Evolutionary conservation across 2,113 vertebrate genomes (phyloP).

Genomic region (Bujurquina vittata): DNA sequence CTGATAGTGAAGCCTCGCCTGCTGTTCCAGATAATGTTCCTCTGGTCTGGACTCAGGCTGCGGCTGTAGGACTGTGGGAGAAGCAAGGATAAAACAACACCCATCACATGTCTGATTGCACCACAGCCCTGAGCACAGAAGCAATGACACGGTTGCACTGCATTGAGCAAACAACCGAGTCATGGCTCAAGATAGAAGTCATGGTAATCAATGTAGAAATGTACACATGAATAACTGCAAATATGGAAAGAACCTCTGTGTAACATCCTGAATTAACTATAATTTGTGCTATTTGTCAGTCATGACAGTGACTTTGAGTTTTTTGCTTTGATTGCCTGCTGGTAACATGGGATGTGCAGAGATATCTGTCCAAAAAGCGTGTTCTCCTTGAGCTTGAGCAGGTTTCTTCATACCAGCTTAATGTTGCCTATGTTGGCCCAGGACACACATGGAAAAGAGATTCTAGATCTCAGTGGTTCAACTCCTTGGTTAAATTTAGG

Average conservation of each 20-base stretch:
- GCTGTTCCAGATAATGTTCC: slow-evolving; percentile 90
- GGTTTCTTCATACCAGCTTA: not conserved
- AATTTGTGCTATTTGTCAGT: not conserved
- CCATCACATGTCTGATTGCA: not conserved
- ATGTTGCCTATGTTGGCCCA: too few relatives aligned
- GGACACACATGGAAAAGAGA: too few relatives aligned
- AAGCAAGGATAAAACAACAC: slow-evolving; percentile 31
- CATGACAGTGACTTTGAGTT: not conserved
- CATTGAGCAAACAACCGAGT: not conserved
- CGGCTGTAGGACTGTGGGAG: slow-evolving; percentile 79
- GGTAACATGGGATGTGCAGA: not conserved
- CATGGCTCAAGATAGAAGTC: not conserved
- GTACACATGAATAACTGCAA: not conserved
- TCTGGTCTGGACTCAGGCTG: slow-evolving; percentile 81
- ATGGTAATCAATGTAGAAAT: not conserved
- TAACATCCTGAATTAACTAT: not conserved
- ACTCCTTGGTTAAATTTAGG: too few relatives aligned
- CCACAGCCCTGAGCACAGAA: not conserved
- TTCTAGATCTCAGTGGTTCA: too few relatives aligned
- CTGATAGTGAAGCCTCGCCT: slow-evolving; percentile 89
- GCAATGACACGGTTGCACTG: not conserved
- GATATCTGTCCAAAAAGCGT: not conserved
- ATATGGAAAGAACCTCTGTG: not conserved
- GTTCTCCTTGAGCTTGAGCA: not conserved
- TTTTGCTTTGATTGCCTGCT: not conserved